A percentile compares a stretch with the other conserved stretches of the same genome.
Conservation (phyloP, 2,797 vertebrate genomes). For the Trichosurus vulpecula region DNA sequence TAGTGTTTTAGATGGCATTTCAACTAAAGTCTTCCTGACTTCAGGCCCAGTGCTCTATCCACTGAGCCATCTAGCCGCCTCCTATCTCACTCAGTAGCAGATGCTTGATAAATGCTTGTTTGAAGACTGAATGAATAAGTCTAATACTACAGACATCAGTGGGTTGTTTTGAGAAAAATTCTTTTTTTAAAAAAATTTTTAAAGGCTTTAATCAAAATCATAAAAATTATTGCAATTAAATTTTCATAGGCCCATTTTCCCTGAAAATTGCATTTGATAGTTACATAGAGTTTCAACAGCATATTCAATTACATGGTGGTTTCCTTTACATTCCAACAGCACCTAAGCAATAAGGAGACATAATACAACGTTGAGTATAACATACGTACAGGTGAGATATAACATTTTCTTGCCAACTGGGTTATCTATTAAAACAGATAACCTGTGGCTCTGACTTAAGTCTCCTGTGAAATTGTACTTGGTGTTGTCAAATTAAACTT, state of each 20-base stretch:
- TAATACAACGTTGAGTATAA: conserved; percentile 49
- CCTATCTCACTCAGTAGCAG: neutral
- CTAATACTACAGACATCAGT: neutral
- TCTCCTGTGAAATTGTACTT: neutral
- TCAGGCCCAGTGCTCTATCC: neutral
- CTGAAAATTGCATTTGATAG: conserved; percentile 66
- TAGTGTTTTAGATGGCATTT: neutral
- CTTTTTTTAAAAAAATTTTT: too few species aligned
- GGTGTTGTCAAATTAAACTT: neutral
- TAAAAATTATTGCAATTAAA: conserved; percentile 73
- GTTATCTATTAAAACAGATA: conserved; percentile 62
- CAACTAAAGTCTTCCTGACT: neutral
- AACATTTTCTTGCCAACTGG: conserved; percentile 60
- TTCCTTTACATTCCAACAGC: conserved; percentile 47
- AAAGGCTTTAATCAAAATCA: conserved; percentile 57
- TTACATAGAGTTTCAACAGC: conserved; percentile 77
- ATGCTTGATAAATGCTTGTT: neutral
- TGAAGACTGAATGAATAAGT: neutral
- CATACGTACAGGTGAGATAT: conserved; percentile 17
- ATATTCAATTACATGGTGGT: conserved; percentile 73
- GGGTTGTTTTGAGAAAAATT: too few species aligned
- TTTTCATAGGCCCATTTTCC: conserved; percentile 59
- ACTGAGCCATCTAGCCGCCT: too few species aligned
- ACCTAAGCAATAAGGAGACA: conserved; percentile 27
- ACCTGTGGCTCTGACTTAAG: conserved; percentile 37